Evolutionary conservation across 2,113 vertebrate genomes (phyloP).

Genomic region (Cheirogaleus medius): DNA sequence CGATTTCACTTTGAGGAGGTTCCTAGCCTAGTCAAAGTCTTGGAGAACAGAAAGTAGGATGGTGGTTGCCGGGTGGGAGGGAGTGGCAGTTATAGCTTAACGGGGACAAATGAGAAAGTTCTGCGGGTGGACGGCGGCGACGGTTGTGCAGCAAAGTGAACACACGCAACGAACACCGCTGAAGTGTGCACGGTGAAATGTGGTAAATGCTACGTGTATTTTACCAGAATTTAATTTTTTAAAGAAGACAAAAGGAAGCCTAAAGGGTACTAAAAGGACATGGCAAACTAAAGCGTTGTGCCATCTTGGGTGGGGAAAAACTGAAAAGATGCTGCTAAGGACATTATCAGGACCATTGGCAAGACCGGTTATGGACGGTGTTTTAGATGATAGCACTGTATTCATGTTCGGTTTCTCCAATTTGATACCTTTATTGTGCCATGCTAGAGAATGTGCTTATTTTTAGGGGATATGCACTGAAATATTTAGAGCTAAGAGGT

Average conservation of each 20-base stretch:
- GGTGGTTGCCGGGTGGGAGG: background rate
- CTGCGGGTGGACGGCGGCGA: background rate
- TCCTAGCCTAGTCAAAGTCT: background rate
- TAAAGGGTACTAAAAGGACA: background rate
- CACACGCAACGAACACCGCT: background rate
- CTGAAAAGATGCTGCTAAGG: background rate
- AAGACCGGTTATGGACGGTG: background rate
- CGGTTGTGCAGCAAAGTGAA: background rate
- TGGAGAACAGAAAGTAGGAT: background rate
- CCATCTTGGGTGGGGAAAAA: too few relatives aligned
- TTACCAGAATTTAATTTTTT: too few relatives aligned
- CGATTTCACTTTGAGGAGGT: background rate
- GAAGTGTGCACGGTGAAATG: too few relatives aligned
- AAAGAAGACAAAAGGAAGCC: background rate
- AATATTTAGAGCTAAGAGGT: background rate
- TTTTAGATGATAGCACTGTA: background rate
- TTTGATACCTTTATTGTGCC: background rate
- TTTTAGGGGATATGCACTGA: background rate
- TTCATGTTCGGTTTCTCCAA: background rate
- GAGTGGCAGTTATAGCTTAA: background rate
- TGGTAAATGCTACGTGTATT: too few relatives aligned
- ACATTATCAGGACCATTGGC: background rate
- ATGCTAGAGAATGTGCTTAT: accelerated
- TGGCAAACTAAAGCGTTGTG: background rate
- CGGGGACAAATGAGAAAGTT: background rate